Evolutionary conservation across 2,888 invertebrate species (phyloP).

Genomic region (Serripes groenlandicus): DNA sequence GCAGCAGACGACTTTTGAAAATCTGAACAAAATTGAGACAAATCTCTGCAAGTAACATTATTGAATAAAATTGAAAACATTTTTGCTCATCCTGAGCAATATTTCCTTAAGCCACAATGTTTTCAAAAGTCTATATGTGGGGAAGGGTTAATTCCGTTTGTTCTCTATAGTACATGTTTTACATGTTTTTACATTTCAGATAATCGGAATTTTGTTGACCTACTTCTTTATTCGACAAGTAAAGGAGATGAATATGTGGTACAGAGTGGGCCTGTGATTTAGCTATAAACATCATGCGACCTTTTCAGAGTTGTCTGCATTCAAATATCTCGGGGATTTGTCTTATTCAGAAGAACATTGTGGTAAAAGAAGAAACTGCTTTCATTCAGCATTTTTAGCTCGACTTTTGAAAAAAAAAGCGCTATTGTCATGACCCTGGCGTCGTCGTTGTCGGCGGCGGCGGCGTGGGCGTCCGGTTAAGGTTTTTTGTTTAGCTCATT

Average conservation of each 20-base stretch:
- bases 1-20: too few relatives aligned
- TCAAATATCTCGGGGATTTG: background rate
- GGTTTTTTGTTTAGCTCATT: background rate
- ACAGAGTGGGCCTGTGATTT: slow-evolving; percentile 70
- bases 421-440: background rate
- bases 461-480: background rate
- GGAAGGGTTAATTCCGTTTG: too few relatives aligned
- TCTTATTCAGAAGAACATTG: background rate
- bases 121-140: too few relatives aligned
- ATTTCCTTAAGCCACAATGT: too few relatives aligned
- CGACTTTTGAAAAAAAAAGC: too few relatives aligned
- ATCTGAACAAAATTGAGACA: too few relatives aligned
- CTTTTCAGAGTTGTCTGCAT: background rate
- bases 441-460: background rate
- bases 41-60: too few relatives aligned
- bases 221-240: slow-evolving; percentile 81
- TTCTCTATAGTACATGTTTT: too few relatives aligned
- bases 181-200: too few relatives aligned
- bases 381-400: background rate
- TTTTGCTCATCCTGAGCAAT: too few relatives aligned
- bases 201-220: slow-evolving; percentile 82
- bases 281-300: background rate
- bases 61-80: too few relatives aligned
- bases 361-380: background rate
- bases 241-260: slow-evolving; percentile 78